Conservation (phyloP, 2,113 vertebrate species). For the Phainopepla nitens region DNA sequence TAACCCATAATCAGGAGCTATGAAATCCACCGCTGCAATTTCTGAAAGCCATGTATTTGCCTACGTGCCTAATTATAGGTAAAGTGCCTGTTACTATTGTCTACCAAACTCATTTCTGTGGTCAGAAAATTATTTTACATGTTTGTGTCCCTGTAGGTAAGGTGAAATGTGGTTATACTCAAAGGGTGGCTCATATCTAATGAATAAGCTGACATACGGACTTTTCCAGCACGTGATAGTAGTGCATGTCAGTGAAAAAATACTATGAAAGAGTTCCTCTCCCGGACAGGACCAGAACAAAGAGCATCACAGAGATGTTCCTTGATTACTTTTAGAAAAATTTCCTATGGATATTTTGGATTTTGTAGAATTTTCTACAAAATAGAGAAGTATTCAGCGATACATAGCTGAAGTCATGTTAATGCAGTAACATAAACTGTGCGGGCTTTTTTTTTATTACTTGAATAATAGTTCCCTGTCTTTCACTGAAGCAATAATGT, state of each 20-base stretch:
- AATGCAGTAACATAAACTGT: background rate
- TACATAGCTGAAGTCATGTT: background rate
- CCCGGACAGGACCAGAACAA: background rate
- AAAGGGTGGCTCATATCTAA: background rate
- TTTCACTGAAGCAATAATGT: conserved; percentile 11
- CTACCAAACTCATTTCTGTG: background rate
- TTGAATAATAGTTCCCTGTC: background rate
- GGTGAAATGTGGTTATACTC: background rate
- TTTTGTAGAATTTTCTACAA: conserved; percentile 10
- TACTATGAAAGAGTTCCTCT: background rate
- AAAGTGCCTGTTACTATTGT: background rate
- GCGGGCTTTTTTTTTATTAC: background rate
- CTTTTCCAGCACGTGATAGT: background rate
- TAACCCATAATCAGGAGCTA: background rate
- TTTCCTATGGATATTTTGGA: background rate
- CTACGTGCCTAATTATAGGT: background rate
- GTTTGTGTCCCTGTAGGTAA: background rate
- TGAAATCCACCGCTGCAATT: conserved; percentile 6
- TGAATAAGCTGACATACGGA: background rate
- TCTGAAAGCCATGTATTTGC: background rate
- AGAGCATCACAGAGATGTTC: background rate
- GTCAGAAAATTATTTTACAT: background rate
- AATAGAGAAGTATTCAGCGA: conserved; percentile 16
- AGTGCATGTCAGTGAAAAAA: background rate
- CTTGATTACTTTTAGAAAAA: background rate